phyloP scores from a whole-genome alignment of 35 echinoderm and acorn worm genomes.

The Apostichopus californicus region DNA sequence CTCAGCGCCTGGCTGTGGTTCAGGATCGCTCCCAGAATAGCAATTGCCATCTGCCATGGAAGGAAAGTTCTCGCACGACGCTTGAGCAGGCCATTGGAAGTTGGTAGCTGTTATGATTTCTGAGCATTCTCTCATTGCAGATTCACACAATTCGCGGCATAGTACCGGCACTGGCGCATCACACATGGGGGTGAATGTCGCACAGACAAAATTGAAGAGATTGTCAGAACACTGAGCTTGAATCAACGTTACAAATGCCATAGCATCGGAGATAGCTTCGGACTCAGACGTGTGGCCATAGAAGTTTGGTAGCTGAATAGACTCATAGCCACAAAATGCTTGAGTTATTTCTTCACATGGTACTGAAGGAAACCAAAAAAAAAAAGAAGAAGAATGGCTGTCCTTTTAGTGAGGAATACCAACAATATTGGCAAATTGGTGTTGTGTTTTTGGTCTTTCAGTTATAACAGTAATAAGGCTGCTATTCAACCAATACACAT shows the following conservation, averaged over 20 bases:
- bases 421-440: no score
- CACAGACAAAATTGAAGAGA: background rate
- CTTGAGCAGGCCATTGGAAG: background rate
- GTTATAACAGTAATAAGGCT: no score
- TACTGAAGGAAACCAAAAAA: conserved; percentile 1
- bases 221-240: conserved; percentile 1
- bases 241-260: conserved; percentile 3
- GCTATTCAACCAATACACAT: no score
- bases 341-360: background rate
- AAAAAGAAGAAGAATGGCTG: background rate
- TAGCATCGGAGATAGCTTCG: background rate
- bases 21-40: background rate
- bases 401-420: background rate
- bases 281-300: conserved; percentile 1
- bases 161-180: background rate
- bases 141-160: conserved; percentile 22
- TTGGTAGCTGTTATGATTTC: background rate
- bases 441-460: no score
- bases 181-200: background rate
- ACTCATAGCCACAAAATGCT: conserved; percentile 15
- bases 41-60: conserved; percentile 20
- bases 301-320: conserved; percentile 18
- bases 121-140: conserved; percentile 8
- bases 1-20: background rate
- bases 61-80: conserved; percentile 9